A percentile compares a stretch with the other conserved stretches of the same genome.
Evolutionary conservation across 2,797 vertebrate genomes (phyloP).

Genomic region (Austrolebias charrua): DNA sequence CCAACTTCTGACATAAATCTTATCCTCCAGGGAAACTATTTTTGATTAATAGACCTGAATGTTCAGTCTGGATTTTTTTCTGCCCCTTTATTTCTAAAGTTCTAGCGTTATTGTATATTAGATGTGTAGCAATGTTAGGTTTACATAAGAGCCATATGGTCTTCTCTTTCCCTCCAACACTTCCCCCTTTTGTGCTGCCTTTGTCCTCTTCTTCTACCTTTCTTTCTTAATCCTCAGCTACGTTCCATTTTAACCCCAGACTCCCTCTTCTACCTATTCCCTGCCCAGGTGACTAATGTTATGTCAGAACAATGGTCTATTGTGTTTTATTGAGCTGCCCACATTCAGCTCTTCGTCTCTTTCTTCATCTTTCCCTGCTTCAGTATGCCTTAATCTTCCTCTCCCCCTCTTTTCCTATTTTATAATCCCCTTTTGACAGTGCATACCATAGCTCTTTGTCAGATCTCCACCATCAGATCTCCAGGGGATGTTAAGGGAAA

Average conservation of each 20-base stretch:
- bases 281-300: conserved; percentile 70
- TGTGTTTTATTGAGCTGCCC: conserved; percentile 70
- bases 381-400: conserved; percentile 18
- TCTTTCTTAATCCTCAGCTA: conserved; percentile 32
- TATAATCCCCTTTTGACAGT: conserved; percentile 11
- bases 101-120: too few species aligned
- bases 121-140: too few species aligned
- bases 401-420: conserved; percentile 8
- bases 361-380: conserved; percentile 31
- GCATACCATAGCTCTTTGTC: neutral
- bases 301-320: conserved; percentile 73
- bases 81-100: neutral
- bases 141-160: neutral
- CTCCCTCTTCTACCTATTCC: conserved; percentile 49
- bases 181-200: conserved; percentile 6
- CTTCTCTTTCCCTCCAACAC: neutral
- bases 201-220: conserved; percentile 31
- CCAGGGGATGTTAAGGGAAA: conserved; percentile 13
- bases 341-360: conserved; percentile 44
- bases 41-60: neutral
- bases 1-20: neutral
- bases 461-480: conserved; percentile 10
- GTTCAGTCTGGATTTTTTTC: neutral
- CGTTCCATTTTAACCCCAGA: conserved; percentile 37
- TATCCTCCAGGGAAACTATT: neutral